phyloP scores from a whole-genome alignment of 2,797 vertebrate genomes.

The Syngnathus acus region DNA sequence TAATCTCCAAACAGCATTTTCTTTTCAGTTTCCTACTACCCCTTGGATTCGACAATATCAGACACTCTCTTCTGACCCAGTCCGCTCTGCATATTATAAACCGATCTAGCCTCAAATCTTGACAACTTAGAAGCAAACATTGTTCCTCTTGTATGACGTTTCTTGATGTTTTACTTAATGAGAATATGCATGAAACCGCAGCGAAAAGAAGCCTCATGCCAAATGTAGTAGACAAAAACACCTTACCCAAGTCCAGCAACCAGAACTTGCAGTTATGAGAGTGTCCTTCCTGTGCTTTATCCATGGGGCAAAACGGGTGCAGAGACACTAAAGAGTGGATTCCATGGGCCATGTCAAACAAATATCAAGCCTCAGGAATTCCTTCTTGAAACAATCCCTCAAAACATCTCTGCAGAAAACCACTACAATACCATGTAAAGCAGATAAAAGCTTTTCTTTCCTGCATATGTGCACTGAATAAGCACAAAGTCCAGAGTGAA shows the following conservation, averaged over 20 bases:
- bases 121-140: neutral
- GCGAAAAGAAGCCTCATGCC: neutral
- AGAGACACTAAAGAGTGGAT: constrained; percentile 63
- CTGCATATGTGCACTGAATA: neutral
- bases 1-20: neutral
- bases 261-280: constrained; percentile 73
- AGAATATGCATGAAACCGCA: neutral
- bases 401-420: constrained; percentile 27
- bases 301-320: constrained; percentile 60
- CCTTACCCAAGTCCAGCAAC: constrained; percentile 74
- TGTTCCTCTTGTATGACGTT: neutral
- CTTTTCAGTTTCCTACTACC: neutral
- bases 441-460: neutral
- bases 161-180: neutral
- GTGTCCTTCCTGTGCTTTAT: constrained; percentile 54
- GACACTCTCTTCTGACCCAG: neutral
- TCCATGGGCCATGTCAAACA: constrained; percentile 61
- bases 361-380: constrained; percentile 14
- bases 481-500: constrained; percentile 20
- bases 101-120: neutral
- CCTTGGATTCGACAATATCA: neutral
- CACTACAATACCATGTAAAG: neutral
- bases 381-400: constrained; percentile 20
- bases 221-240: constrained; percentile 14
- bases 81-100: neutral